These are phyloP conservation scores for Brachyptera risi DNA, from an alignment of 2,888 invertebrate genomes.

Conservation along the genomic window DNA sequence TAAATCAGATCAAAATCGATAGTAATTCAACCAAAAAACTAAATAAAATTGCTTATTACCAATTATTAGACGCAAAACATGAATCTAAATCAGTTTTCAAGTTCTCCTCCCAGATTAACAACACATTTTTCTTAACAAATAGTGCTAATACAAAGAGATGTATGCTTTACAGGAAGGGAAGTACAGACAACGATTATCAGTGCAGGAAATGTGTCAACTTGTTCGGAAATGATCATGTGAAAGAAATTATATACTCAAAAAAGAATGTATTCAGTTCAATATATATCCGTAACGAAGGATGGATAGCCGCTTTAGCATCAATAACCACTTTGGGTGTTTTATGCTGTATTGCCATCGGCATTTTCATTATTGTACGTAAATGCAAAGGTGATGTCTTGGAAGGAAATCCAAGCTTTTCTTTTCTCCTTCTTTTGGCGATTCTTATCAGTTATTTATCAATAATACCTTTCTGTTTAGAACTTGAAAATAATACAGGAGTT, in stretches of 20 bases:
- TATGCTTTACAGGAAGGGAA: too few species aligned
- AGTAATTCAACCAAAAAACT: too few species aligned
- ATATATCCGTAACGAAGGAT: constrained; percentile 41
- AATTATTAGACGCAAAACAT: too few species aligned
- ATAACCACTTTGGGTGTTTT: constrained; percentile 62
- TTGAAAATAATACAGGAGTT: constrained; percentile 31
- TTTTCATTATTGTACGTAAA: constrained; percentile 61
- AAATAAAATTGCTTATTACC: too few species aligned
- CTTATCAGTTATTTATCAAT: constrained; percentile 45
- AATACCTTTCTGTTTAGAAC: constrained; percentile 44
- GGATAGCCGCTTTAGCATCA: constrained; percentile 61
- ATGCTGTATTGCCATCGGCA: constrained; percentile 59
- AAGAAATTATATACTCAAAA: too few species aligned
- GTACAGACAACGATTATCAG: background rate
- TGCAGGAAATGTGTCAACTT: background rate
- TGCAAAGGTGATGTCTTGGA: constrained; percentile 62
- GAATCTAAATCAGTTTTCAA: too few species aligned
- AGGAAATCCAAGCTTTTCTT: constrained; percentile 56
- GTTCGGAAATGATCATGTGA: too few species aligned
- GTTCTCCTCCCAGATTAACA: too few species aligned
- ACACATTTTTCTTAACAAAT: background rate
- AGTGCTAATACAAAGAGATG: too few species aligned
- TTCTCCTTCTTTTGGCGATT: constrained; percentile 46
- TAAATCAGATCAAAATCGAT: too few species aligned
- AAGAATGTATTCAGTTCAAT: background rate